These are phyloP conservation scores for Thysanoteuthis rhombus DNA, from an alignment of 2,888 invertebrate genomes.

Conservation along the genomic window DNA sequence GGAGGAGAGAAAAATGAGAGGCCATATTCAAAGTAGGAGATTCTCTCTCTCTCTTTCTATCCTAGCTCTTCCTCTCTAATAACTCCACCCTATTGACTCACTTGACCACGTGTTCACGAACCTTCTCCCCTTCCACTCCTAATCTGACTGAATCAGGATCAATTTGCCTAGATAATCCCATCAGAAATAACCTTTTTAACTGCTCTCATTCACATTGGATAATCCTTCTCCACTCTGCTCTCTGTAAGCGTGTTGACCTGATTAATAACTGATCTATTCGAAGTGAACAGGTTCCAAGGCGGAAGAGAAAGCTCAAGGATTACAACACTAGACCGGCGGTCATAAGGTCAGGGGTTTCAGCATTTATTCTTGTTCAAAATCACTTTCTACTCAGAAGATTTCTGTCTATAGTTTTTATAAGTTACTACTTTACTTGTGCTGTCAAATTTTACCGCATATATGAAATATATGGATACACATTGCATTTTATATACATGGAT, in stretches of 20 bases:
- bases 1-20: neutral
- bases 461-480: too few relatives aligned
- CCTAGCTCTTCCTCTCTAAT: neutral
- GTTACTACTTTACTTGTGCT: too few relatives aligned
- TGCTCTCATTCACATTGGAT: neutral
- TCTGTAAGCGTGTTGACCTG: neutral
- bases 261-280: neutral
- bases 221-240: neutral
- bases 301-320: neutral
- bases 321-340: neutral
- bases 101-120: neutral
- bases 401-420: too few relatives aligned
- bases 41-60: neutral
- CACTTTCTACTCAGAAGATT: too few relatives aligned
- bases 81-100: neutral
- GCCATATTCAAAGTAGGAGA: neutral
- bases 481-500: too few relatives aligned
- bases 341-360: neutral
- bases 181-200: neutral
- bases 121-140: neutral
- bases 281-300: neutral
- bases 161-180: neutral
- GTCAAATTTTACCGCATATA: too few relatives aligned
- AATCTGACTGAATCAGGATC: neutral
- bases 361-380: too few relatives aligned